Percentiles rank a stretch among this genome's conserved stretches.
Evolutionary conservation across 1,140 invertebrate species (phyloP).

Genomic region (Grapholita molesta): DNA sequence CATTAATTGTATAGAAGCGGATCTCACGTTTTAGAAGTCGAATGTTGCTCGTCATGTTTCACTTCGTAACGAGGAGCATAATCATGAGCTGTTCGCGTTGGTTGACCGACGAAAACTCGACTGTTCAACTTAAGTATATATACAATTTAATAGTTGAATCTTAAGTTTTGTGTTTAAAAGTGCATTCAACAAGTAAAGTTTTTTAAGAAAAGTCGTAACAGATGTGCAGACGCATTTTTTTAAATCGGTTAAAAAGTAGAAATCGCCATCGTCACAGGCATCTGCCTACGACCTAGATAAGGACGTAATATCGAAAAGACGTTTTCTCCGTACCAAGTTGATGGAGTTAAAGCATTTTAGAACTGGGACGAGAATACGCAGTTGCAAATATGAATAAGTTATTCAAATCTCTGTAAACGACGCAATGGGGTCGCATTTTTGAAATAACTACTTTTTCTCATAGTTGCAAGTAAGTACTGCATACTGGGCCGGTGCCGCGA

Average conservation of each 20-base stretch:
- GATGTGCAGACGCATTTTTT: not conserved
- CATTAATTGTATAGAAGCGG: too few species aligned
- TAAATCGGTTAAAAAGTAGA: not conserved
- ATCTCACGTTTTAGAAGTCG: too few species aligned
- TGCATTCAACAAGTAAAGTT: not conserved
- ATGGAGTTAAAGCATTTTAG: not conserved
- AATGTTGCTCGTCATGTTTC: too few species aligned
- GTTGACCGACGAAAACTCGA: too few species aligned
- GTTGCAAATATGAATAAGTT: not conserved
- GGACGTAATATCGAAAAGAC: not conserved
- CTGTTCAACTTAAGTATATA: too few species aligned
- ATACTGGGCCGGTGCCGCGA: too few species aligned
- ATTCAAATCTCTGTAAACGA: not conserved
- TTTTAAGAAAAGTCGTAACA: not conserved
- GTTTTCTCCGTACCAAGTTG: not conserved
- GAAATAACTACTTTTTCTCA: too few species aligned
- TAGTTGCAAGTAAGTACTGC: not conserved
- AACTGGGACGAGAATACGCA: not conserved
- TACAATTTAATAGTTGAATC: too few species aligned
- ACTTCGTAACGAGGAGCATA: too few species aligned
- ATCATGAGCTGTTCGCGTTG: too few species aligned
- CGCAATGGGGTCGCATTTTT: not conserved
- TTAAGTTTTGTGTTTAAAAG: too few species aligned
- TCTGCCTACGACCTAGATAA: not conserved
- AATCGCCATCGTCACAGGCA: not conserved